Evolutionary conservation across 2,888 invertebrate genomes (phyloP), one percentile per base, ranked within the genome.

Genomic region (Lutraria lutraria): DNA sequence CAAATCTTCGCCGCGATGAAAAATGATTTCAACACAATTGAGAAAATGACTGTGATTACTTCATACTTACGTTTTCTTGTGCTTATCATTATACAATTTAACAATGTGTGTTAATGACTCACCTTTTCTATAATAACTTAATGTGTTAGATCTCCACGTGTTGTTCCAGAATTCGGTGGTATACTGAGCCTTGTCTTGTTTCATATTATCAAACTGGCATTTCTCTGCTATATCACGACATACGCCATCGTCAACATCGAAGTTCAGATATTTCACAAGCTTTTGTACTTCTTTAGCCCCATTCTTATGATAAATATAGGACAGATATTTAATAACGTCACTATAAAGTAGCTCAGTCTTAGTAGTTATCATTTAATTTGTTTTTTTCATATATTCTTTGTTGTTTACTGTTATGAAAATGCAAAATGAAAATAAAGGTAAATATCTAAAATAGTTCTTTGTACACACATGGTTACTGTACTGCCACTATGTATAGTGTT

Each of bases 171-270:
- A 88, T 19, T 88, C 87, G 21, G 56, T 81, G 16, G 87, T 87
- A 19, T 88, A 31, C 56, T 87, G 82, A 15, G 25, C 10, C 63
- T 90, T 90, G 63, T 90, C 87, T 21, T 13, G 52, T 25, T 53
- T 79, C 88, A 90, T 90, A 16, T 90, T 88, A 15, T 52, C 21
- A 79, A 90, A 88, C n/a, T 79, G 21, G 52, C 90, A 90, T 80
- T 88, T 88, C 15, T 88, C 85, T 15, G 87, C 86, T 13, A 90
- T 83, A 15, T 21, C 87, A 25, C 31, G 21, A 63, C 86, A 87
- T 6, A 90, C 21, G 8, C 88, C 88, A 34, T 84, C 34, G 63
- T 56, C 25, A 29, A 72, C 29, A 0, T 60, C 13, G 3, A 90
- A 43, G 0, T 80, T 82, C 29, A 90, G 82, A 72, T 83, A 90